Evolutionary conservation across 2,113 vertebrate species (phyloP).

Genomic region (Oplegnathus fasciatus): DNA sequence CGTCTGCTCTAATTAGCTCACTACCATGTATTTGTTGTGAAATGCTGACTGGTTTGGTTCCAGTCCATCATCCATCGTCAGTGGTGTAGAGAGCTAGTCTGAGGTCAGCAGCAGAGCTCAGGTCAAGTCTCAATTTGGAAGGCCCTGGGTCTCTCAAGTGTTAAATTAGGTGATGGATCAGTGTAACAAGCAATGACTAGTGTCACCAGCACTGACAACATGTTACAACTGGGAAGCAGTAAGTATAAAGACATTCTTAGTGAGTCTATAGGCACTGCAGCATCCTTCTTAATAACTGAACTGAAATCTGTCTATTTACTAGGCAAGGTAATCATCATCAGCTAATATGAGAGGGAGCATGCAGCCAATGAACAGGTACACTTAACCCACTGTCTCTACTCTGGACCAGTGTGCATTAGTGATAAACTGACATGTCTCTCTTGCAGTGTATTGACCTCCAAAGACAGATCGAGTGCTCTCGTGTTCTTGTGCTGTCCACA

Average conservation of each 20-base stretch:
- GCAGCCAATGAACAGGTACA: not conserved
- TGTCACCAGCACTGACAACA: not conserved
- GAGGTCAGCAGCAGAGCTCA: constrained; percentile 24
- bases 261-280: too few relatives aligned
- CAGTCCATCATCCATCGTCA: not conserved
- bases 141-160: constrained; percentile 4
- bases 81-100: not conserved
- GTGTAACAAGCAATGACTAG: not conserved
- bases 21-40: not conserved
- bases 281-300: not conserved
- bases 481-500: too few relatives aligned
- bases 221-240: not conserved
- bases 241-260: too few relatives aligned
- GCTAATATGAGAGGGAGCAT: not conserved
- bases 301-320: not conserved
- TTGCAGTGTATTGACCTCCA: not conserved
- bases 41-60: constrained; percentile 6
- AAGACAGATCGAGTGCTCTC: not conserved
- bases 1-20: constrained; percentile 5
- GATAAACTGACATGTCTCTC: not conserved
- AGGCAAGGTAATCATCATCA: not conserved
- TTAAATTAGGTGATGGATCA: constrained; percentile 23
- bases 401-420: not conserved
- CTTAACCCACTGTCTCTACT: not conserved
- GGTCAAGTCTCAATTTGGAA: constrained; percentile 11